Evolutionary conservation across 2,888 invertebrate genomes (phyloP), one percentile per base, ranked within the genome.

Genomic region (Ligdia adustata): DNA sequence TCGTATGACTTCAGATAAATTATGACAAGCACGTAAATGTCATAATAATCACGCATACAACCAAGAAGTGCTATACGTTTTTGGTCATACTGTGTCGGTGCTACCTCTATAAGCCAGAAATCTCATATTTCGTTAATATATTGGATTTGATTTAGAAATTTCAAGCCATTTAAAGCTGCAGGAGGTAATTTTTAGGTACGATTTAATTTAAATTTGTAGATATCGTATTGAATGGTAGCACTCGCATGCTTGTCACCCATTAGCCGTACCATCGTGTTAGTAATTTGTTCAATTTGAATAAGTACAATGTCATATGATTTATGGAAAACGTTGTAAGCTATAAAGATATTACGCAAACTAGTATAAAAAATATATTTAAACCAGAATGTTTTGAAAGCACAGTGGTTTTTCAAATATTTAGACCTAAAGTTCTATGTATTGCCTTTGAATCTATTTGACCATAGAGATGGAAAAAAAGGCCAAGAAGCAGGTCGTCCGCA

Each of bases 241-340:
- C 42, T 62, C 7, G 51, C 61, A 63, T 69, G 63, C 46, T 56
- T 18, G 9, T 9, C 15, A 7, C 45, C 54, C 55, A 69, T 69
- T 56, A 60, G 43, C 26, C 11, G 40, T 34, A 44, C 64, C 53
- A 62, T 46, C 52, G 53, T 42, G 42, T 53, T 61, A 3, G 54
- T 66, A 60, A 62, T 66, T 60, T 53, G 54, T 53, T 62, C 26
- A 56, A 57, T 63, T 60, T 55, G 44, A 60, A 51, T 46, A 40
- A 14, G 35, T 18, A 40, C 26, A 24, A 26, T 38, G 14, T 4
- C 7, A 6, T 14, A 22, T 18, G 22, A 31, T 11, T 22, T 40
- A 9, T 9, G 26, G 7, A 7, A 15, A 12, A 4, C 5, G 18
- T 35, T 14, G 26, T 35, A 5, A 35, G 22, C n/a, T n/a, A n/a